A percentile compares a stretch with the other conserved stretches of the same genome.
phyloP scores from a whole-genome alignment of 1,140 invertebrate species.

The Diachasmimorpha longicaudata region DNA sequence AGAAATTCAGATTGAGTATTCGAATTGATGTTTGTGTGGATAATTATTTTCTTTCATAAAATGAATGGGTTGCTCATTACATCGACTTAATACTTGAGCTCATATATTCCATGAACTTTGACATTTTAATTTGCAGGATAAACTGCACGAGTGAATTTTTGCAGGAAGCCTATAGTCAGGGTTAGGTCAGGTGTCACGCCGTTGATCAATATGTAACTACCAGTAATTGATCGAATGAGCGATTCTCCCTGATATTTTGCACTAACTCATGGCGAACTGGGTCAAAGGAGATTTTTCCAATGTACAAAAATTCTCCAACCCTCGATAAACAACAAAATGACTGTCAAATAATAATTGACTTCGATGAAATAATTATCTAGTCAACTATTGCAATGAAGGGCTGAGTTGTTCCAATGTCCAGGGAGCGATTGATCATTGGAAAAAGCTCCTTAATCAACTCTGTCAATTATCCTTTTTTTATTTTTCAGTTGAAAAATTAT shows the following conservation, averaged over 20 bases:
- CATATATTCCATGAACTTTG: background rate
- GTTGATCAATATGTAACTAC: constrained; percentile 47
- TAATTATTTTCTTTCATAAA: background rate
- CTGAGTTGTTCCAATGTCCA: background rate
- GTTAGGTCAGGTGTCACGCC: constrained; percentile 51
- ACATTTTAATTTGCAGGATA: background rate
- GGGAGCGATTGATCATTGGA: background rate
- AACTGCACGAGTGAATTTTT: constrained; percentile 21
- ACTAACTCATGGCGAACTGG: background rate
- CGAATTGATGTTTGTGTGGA: background rate
- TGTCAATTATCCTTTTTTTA: too few species aligned
- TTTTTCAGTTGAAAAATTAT: background rate
- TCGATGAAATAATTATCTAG: too few species aligned
- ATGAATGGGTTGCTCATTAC: background rate
- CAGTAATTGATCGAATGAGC: constrained; percentile 8
- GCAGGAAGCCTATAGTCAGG: constrained; percentile 35
- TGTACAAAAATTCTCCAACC: background rate
- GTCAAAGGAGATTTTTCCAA: background rate
- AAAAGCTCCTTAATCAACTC: background rate
- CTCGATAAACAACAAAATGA: background rate
- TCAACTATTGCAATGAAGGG: too few species aligned
- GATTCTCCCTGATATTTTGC: background rate
- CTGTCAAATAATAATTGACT: too few species aligned
- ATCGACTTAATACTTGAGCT: background rate
- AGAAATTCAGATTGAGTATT: too few species aligned